Evolutionary conservation across 2,113 vertebrate genomes (phyloP).

Genomic region (Lepus europaeus): DNA sequence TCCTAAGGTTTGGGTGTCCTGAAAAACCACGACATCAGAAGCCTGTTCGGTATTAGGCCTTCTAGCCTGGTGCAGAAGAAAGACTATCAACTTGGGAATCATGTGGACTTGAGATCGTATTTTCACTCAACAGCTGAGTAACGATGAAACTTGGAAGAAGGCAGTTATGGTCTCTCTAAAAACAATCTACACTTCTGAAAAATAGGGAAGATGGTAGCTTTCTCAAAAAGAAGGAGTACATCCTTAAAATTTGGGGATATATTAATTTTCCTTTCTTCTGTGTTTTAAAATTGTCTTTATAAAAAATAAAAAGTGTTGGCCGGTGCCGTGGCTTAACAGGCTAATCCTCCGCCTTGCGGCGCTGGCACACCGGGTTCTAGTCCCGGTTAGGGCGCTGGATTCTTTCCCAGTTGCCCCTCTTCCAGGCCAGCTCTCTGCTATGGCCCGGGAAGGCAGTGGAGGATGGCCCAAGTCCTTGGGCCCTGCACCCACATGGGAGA

Average conservation of each 20-base stretch:
- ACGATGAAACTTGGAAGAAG: not conserved
- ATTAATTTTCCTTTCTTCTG: not conserved
- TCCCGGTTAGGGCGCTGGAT: too few species aligned
- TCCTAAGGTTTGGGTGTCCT: not conserved
- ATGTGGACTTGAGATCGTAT: not conserved
- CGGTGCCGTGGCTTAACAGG: too few species aligned
- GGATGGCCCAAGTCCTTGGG: too few species aligned
- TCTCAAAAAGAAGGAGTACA: not conserved
- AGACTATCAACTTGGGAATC: not conserved
- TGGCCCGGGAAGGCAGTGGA: too few species aligned
- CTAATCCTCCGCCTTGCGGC: too few species aligned
- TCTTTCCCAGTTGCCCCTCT: too few species aligned
- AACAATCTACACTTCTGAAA: not conserved
- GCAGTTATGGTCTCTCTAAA: not conserved
- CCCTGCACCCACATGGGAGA: too few species aligned
- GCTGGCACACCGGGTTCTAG: too few species aligned
- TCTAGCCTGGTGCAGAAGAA: not conserved
- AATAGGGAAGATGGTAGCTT: not conserved
- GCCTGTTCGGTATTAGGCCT: not conserved
- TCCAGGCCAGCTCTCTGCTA: too few species aligned
- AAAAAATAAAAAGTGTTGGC: slow-evolving; percentile 34
- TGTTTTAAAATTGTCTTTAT: slow-evolving; percentile 26
- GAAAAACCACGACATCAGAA: not conserved
- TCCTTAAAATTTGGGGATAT: not conserved
- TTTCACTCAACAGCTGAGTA: not conserved